phyloP scores from a whole-genome alignment of 2,797 vertebrate species.

The Adelosebastes latens region DNA sequence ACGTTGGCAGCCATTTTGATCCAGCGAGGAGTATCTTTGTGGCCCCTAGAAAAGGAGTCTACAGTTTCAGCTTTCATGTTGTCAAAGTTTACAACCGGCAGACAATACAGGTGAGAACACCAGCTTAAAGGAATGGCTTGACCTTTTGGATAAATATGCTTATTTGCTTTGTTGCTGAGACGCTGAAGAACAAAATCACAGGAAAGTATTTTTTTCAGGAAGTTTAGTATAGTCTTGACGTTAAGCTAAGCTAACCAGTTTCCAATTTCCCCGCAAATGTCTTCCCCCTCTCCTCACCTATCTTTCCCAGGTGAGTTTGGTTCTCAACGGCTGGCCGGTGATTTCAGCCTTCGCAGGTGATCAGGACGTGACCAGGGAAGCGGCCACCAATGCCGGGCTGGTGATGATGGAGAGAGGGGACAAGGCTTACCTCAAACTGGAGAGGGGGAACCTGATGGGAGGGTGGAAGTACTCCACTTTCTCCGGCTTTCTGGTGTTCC shows the following conservation, averaged over 20 bases:
- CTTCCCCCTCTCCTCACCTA: neutral
- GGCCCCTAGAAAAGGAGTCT: conserved; percentile 84
- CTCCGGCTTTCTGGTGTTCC: conserved; percentile 88
- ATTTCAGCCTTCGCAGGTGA: conserved; percentile 91
- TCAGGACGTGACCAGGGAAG: conserved; percentile 90
- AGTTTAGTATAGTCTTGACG: neutral
- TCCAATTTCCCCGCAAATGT: neutral
- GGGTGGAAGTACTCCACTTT: conserved; percentile 92
- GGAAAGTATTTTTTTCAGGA: neutral
- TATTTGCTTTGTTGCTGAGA: neutral
- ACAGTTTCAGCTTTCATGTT: conserved; percentile 86
- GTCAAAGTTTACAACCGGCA: conserved; percentile 88
- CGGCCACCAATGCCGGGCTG: conserved; percentile 88
- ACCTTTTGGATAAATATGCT: neutral
- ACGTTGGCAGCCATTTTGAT: conserved; percentile 84
- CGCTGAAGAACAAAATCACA: too few species aligned
- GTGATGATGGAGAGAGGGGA: conserved; percentile 89
- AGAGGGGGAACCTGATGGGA: conserved; percentile 89
- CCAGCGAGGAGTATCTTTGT: conserved; percentile 82
- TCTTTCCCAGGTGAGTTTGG: conserved; percentile 85
- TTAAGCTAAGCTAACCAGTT: neutral
- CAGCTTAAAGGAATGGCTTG: neutral
- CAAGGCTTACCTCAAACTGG: conserved; percentile 88
- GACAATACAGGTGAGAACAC: conserved; percentile 80
- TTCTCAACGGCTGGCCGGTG: conserved; percentile 88